Base-by-base conservation (phyloP, 2,797 vertebrate species). In the Allobates femoralis region DNA sequence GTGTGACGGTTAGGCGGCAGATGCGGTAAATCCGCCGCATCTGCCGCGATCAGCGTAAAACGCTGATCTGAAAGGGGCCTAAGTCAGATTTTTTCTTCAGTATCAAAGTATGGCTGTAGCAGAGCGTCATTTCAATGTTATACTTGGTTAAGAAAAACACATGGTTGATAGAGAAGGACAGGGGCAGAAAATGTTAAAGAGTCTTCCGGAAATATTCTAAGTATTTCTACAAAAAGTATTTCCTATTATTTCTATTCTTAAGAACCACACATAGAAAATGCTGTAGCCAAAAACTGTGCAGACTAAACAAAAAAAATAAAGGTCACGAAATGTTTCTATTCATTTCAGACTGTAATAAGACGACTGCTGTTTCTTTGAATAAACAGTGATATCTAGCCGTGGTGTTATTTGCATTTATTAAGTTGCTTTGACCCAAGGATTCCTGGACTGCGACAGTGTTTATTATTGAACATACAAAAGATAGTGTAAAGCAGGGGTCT, bases 221-320 rank as follows among this genome's bases (percentile, higher is more conserved):
- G 28, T 0, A 67, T 7, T 4, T 28, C 62, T 71, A 41, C 21
- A 73, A 46, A 46, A 71, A 41, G 18, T 3, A n/a, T 21, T 11
- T 62, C 19, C 10, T 69, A 69, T 37, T 23, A 34, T 69, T 67
- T 67, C 5, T 62, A 5, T 28, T 62, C 56, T 58, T 4, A 18
- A 14, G 23, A 46, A 37, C 32, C 37, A 12, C 8, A 37, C 19
- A 41, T 23, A 41, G 67, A 30, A 34, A 41, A 71, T 71, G 67
- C 15, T 23, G 67, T 41, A 71, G 67, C 67, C 69, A 73, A 41
- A 69, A 41, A 73, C 23, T 7, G 11, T 73, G 21, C 41, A 73
- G 69, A 73, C 69, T 73, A 73, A 41, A 73, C 69, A 73, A 73
- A 73, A 73, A 53, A 41, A 73, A 73, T 73, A 73, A 46, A 73